phyloP scores from a whole-genome alignment of 2,113 vertebrate genomes.

The Myrmecobius fasciatus region DNA sequence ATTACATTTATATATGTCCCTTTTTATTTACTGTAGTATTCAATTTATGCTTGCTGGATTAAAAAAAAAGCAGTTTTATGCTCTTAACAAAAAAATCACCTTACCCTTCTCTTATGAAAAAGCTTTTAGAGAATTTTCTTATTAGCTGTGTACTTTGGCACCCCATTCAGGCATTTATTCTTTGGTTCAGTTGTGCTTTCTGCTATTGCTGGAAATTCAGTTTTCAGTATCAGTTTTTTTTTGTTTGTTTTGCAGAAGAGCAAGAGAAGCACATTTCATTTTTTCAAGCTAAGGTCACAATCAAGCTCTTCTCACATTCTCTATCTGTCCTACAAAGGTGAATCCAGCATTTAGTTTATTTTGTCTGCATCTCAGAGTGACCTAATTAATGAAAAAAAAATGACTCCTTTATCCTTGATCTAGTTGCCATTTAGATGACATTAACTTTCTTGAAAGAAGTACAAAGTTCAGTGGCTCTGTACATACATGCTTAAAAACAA shows the following conservation, averaged over 20 bases:
- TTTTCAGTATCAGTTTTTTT: slow-evolving; percentile 57
- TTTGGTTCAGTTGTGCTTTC: slow-evolving; percentile 60
- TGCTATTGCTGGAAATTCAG: slow-evolving; percentile 53
- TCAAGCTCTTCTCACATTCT: slow-evolving; percentile 8
- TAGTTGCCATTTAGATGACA: slow-evolving; percentile 48
- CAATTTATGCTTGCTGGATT: slow-evolving; percentile 44
- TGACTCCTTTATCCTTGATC: slow-evolving; percentile 42
- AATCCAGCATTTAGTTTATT: slow-evolving; percentile 52
- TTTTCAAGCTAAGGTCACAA: slow-evolving; percentile 2
- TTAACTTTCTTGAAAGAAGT: slow-evolving; percentile 3
- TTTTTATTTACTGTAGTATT: slow-evolving; percentile 16
- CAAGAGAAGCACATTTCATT: slow-evolving; percentile 5
- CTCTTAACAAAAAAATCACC: slow-evolving; percentile 51
- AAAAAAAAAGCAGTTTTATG: slow-evolving; percentile 42
- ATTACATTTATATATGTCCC: neutral
- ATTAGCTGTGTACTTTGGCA: slow-evolving; percentile 57
- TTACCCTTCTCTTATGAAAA: slow-evolving; percentile 60
- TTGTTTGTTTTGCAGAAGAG: slow-evolving; percentile 61
- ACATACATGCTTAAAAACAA: neutral
- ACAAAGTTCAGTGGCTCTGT: neutral
- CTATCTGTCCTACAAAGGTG: slow-evolving; percentile 10
- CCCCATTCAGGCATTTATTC: slow-evolving; percentile 51
- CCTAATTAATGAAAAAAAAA: slow-evolving; percentile 46
- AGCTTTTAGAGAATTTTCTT: slow-evolving; percentile 54
- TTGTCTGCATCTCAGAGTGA: slow-evolving; percentile 54